Conservation (phyloP, 2,888 invertebrate species). For the Caenorhabditis imperialis region DNA sequence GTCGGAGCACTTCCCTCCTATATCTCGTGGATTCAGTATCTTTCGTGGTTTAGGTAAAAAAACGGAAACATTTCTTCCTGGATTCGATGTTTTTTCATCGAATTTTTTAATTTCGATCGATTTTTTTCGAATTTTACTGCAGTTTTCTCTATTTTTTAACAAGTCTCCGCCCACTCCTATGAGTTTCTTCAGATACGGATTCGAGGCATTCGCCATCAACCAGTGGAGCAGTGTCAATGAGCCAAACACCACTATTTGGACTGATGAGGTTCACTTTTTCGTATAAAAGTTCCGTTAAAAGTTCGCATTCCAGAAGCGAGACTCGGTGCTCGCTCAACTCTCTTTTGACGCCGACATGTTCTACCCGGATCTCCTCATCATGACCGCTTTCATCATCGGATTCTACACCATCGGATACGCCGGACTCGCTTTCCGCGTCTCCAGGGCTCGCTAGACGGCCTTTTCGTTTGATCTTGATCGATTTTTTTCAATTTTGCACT, state of each 20-base stretch:
- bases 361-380: conserved; percentile 65
- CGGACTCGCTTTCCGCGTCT: conserved; percentile 70
- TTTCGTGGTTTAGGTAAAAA: conserved; percentile 68
- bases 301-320: conserved; percentile 39
- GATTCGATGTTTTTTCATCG: background rate
- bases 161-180: too few relatives aligned
- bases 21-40: conserved; percentile 74
- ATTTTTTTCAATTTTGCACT: too few relatives aligned
- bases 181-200: conserved; percentile 70
- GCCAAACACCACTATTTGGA: conserved; percentile 52
- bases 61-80: background rate
- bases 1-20: conserved; percentile 75
- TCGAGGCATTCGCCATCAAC: conserved; percentile 80
- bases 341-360: conserved; percentile 72
- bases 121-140: too few relatives aligned
- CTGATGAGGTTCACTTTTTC: conserved; percentile 38
- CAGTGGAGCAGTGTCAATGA: conserved; percentile 69
- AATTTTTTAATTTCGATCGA: background rate
- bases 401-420: conserved; percentile 74
- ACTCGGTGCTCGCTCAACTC: conserved; percentile 48
- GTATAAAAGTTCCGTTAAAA: too few relatives aligned
- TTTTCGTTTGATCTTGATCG: too few relatives aligned
- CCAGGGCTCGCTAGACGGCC: conserved; percentile 60
- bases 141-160: too few relatives aligned
- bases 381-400: conserved; percentile 67